These are phyloP conservation scores for Pheosia gnoma DNA, from an alignment of 2,888 invertebrate genomes.

Conservation along the genomic window DNA sequence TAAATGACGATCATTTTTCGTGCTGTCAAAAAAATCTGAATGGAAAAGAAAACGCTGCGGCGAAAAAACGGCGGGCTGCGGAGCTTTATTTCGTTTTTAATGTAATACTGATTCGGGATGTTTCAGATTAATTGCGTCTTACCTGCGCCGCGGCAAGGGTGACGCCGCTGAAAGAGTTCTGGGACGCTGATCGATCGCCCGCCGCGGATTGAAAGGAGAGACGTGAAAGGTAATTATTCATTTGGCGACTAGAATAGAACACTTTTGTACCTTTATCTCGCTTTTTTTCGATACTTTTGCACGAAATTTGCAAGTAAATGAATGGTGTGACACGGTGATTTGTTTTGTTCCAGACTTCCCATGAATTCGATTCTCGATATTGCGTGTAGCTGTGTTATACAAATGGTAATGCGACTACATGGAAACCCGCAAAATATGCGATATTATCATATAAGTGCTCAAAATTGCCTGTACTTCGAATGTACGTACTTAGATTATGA, in stretches of 20 bases:
- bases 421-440: slow-evolving; percentile 27
- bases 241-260: slow-evolving; percentile 83
- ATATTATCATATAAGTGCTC: slow-evolving; percentile 40
- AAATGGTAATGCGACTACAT: slow-evolving; percentile 43
- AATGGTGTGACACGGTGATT: slow-evolving; percentile 79
- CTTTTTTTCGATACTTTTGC: slow-evolving; percentile 79
- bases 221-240: slow-evolving; percentile 84
- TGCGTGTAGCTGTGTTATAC: slow-evolving; percentile 42
- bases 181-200: slow-evolving; percentile 81
- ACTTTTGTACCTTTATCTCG: slow-evolving; percentile 83
- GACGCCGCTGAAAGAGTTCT: slow-evolving; percentile 82
- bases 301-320: slow-evolving; percentile 84
- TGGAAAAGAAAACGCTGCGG: slow-evolving; percentile 81
- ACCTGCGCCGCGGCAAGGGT: slow-evolving; percentile 81
- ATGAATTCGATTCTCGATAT: slow-evolving; percentile 64
- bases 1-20: slow-evolving; percentile 84
- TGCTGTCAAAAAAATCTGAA: slow-evolving; percentile 85
- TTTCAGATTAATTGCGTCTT: slow-evolving; percentile 83
- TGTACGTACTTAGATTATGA: slow-evolving; percentile 28
- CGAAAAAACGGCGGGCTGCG: slow-evolving; percentile 78
- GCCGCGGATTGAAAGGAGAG: slow-evolving; percentile 81
- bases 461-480: slow-evolving; percentile 33
- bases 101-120: slow-evolving; percentile 84
- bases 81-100: slow-evolving; percentile 81
- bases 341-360: slow-evolving; percentile 73